Conservation (phyloP, 2,888 invertebrate genomes). For the Orchesella flavescens region DNA sequence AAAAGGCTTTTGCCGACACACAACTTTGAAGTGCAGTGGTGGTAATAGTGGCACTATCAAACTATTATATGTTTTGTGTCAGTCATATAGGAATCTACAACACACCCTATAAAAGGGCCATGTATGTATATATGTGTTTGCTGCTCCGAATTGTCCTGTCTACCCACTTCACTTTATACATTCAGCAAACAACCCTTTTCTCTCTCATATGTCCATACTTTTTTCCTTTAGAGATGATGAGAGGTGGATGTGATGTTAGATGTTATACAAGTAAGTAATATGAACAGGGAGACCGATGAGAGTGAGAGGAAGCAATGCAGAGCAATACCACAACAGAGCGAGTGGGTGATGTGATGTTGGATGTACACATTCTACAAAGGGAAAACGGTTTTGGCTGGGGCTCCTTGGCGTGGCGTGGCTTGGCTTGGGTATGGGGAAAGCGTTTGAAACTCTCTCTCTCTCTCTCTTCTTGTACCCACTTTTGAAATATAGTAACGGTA, state of each 20-base stretch:
- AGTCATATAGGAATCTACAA: too few species aligned
- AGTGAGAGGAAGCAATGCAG: too few species aligned
- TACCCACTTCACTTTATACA: conserved; percentile 48
- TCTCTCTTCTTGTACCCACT: conserved; percentile 17
- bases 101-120: background rate
- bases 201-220: background rate
- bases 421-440: conserved; percentile 19
- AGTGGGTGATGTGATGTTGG: too few species aligned
- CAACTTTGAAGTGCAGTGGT: conserved; percentile 51
- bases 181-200: conserved; percentile 57
- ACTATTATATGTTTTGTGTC: conserved; percentile 50
- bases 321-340: too few species aligned
- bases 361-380: too few species aligned
- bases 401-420: too few species aligned
- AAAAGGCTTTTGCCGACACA: conserved; percentile 63
- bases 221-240: conserved; percentile 17
- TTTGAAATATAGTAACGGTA: conserved; percentile 22
- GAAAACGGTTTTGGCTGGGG: too few species aligned
- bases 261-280: too few species aligned
- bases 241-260: background rate
- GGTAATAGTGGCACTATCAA: conserved; percentile 63
- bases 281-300: too few species aligned
- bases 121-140: conserved; percentile 20
- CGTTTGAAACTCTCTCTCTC: conserved; percentile 33
- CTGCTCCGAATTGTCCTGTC: conserved; percentile 48